Evolutionary conservation across 2,797 vertebrate genomes (phyloP).

Genomic region (Coccyzus lansbergi): DNA sequence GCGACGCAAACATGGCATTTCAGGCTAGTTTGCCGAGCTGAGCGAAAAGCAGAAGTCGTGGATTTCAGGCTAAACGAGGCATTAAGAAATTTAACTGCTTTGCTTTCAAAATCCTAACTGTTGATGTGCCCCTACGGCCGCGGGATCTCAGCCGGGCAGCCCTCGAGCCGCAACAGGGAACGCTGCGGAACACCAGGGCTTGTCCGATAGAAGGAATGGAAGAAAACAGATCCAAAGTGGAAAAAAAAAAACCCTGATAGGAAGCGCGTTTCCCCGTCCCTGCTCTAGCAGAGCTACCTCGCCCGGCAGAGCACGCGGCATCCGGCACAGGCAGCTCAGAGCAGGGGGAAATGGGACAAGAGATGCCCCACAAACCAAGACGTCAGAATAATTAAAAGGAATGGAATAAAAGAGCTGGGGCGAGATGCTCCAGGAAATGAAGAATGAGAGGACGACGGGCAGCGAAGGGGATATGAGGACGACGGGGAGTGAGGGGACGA

Average conservation of each 20-base stretch:
- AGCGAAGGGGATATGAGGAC: too few species aligned
- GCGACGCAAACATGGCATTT: neutral
- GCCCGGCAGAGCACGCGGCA: neutral
- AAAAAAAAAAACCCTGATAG: neutral
- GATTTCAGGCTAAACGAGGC: neutral
- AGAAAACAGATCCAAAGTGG: neutral
- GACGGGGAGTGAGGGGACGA: too few species aligned
- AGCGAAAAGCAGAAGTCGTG: neutral
- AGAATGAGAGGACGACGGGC: too few species aligned
- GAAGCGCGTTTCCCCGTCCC: neutral
- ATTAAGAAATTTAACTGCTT: neutral
- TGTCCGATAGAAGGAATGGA: neutral
- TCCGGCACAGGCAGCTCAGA: neutral
- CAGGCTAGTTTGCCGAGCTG: neutral
- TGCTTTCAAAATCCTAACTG: neutral
- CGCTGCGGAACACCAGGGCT: neutral
- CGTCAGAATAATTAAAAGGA: neutral
- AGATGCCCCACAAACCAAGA: neutral
- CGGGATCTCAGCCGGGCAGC: neutral
- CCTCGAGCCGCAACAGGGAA: neutral
- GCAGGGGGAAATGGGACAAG: neutral
- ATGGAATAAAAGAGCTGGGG: neutral
- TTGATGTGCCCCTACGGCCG: neutral
- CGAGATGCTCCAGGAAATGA: neutral
- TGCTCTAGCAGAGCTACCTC: neutral